phyloP scores from a whole-genome alignment of 2,113 vertebrate species.

The Natator depressus region DNA sequence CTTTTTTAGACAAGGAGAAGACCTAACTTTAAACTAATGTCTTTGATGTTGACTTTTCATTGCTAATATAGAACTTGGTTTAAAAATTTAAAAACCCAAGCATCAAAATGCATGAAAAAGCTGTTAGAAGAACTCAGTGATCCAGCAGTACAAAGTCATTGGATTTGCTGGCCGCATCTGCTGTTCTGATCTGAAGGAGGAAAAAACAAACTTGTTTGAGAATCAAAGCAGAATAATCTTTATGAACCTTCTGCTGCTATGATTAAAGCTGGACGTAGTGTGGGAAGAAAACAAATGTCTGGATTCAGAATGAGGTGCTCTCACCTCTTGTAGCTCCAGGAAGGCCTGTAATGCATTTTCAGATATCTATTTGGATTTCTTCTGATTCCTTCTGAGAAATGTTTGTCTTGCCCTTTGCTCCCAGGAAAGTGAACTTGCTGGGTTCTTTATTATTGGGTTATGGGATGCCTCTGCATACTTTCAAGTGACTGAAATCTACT shows the following conservation, averaged over 20 bases:
- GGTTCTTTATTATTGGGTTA: neutral
- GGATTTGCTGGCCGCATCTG: neutral
- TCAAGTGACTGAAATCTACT: accelerated
- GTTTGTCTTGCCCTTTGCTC: neutral
- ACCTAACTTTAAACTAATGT: slow-evolving; percentile 59
- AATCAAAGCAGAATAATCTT: slow-evolving; percentile 30
- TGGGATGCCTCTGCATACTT: neutral
- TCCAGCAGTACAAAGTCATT: slow-evolving; percentile 20
- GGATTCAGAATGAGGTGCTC: neutral
- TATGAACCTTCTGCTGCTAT: neutral
- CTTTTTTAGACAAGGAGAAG: slow-evolving; percentile 62
- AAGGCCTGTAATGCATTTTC: neutral
- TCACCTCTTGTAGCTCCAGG: neutral
- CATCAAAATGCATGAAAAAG: slow-evolving; percentile 63
- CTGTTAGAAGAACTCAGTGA: slow-evolving; percentile 13
- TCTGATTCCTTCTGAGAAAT: neutral
- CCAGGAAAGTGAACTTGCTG: neutral
- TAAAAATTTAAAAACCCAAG: slow-evolving; percentile 74
- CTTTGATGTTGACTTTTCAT: slow-evolving; percentile 75
- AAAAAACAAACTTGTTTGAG: neutral
- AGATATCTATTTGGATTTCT: neutral
- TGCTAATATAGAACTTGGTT: slow-evolving; percentile 60
- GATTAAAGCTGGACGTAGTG: neutral
- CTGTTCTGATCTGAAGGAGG: slow-evolving; percentile 6
- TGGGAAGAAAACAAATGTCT: neutral